A percentile compares a stretch with the other conserved stretches of the same genome.
These are phyloP conservation scores for Drosophila limbata DNA, from an alignment of 2,888 invertebrate genomes.

Conservation along the genomic window DNA sequence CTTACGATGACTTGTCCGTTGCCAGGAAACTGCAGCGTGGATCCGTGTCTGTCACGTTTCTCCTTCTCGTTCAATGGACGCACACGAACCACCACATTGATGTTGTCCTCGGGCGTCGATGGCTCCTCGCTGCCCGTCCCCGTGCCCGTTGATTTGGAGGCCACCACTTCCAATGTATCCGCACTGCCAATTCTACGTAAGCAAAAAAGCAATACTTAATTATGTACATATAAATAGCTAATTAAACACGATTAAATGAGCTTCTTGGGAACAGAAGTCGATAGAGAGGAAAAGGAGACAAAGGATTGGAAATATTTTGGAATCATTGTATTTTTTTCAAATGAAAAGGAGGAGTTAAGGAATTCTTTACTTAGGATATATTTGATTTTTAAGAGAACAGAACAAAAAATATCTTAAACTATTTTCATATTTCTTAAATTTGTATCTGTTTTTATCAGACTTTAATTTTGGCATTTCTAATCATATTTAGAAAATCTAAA, in stretches of 20 bases:
- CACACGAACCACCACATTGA: constrained; percentile 94
- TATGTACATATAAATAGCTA: constrained; percentile 30
- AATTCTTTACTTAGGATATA: too few species aligned
- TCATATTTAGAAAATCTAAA: too few species aligned
- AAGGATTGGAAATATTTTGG: neutral
- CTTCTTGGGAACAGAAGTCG: neutral
- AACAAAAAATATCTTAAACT: too few species aligned
- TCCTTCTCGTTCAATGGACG: constrained; percentile 93
- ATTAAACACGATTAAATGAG: constrained; percentile 8
- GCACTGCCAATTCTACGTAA: constrained; percentile 84
- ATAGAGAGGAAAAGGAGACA: neutral
- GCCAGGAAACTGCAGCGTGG: constrained; percentile 93
- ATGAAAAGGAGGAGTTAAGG: neutral
- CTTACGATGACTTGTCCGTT: constrained; percentile 92
- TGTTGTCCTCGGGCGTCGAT: constrained; percentile 90
- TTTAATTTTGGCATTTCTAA: too few species aligned
- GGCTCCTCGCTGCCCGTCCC: constrained; percentile 83
- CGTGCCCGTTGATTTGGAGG: constrained; percentile 84
- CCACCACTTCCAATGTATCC: constrained; percentile 84
- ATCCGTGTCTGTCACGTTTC: constrained; percentile 88
- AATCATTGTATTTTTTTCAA: neutral
- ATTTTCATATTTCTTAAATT: too few species aligned
- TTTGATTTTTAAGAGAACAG: too few species aligned
- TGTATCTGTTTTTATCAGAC: too few species aligned
- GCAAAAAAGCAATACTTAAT: constrained; percentile 11